Conservation (phyloP, 1,140 invertebrate species). For the Bicyclus anynana region DNA sequence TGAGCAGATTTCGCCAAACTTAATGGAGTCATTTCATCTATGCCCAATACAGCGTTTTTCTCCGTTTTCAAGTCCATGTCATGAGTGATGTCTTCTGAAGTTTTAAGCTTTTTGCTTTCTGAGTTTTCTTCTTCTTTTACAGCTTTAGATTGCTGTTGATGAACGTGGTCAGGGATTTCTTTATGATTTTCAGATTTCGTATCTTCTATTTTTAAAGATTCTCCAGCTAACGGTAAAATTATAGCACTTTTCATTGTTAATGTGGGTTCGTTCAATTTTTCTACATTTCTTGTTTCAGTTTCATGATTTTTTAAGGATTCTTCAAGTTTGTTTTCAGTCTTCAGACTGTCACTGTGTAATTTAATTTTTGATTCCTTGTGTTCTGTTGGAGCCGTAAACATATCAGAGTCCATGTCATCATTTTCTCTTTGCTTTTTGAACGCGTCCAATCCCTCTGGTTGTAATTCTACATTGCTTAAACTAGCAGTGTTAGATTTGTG, state of each 20-base stretch:
- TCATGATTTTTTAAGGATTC: neutral
- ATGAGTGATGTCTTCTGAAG: neutral
- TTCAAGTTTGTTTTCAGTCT: neutral
- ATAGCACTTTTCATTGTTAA: neutral
- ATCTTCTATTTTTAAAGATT: neutral
- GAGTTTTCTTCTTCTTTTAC: neutral
- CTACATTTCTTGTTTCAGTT: neutral
- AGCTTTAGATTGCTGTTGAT: neutral
- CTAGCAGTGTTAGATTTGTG: neutral
- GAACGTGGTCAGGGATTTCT: neutral
- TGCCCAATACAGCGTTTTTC: neutral
- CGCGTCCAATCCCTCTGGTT: neutral
- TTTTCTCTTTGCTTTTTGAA: slow-evolving; percentile 3
- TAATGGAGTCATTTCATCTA: neutral
- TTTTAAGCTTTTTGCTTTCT: neutral
- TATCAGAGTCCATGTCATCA: slow-evolving; percentile 12
- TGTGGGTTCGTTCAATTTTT: neutral
- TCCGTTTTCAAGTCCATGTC: neutral
- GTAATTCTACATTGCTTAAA: neutral
- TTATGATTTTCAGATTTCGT: neutral
- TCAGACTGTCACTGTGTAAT: slow-evolving; percentile 32
- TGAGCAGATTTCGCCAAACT: neutral
- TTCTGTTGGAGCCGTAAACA: slow-evolving; percentile 26
- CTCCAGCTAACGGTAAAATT: neutral
- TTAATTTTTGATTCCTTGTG: slow-evolving; percentile 25